Base-by-base conservation (phyloP, 2,113 vertebrate species). In the Vireo altiloquus region DNA sequence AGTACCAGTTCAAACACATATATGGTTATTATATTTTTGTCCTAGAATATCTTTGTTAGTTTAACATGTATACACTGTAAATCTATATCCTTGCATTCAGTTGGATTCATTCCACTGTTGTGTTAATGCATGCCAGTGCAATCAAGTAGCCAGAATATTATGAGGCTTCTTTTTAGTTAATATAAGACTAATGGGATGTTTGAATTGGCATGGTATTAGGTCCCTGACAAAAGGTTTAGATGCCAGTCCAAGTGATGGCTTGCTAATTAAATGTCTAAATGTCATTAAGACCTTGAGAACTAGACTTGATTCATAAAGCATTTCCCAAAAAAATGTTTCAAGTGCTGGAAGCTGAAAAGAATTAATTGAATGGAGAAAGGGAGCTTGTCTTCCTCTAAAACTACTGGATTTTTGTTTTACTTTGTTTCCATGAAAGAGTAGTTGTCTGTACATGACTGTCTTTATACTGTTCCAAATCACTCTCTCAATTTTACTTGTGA, bases 261-360 rank as follows among this genome's bases (percentile, higher is more conserved):
- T 95, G 90, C 92, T 97, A 97, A 97, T 98, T 97, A 97, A 97
- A 97, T 92, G 95, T 95, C 96, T 91, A 93, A 92, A 84, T 96
- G 86, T 93, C 92, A 92, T 97, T 97, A 95, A 77, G 78, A 95
- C 92, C 92, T 96, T 97, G 97, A 98, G 95, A 97, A 97, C 95
- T 96, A 82, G 82, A 90, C 85, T 95, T 95, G 81, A 89, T 96
- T 96, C 59, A 63, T 90, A 86, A 94, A 91, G 86, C 40, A 78
- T 95, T 93, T 96, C 66, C 87, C 42, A 69, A 94, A 96, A 82
- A 97, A 97, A 91, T 95, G 77, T 95, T 97, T 96, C 92, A 93
- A 97, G 96, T 98, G 75, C 91, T 96, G 83, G 80, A 95, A 95
- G 91, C 87, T 96, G 82, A 92, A 97, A 97, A 96, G 95, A 93